Conservation (phyloP, 2,113 vertebrate species). For the Xyliphius kryptos region DNA sequence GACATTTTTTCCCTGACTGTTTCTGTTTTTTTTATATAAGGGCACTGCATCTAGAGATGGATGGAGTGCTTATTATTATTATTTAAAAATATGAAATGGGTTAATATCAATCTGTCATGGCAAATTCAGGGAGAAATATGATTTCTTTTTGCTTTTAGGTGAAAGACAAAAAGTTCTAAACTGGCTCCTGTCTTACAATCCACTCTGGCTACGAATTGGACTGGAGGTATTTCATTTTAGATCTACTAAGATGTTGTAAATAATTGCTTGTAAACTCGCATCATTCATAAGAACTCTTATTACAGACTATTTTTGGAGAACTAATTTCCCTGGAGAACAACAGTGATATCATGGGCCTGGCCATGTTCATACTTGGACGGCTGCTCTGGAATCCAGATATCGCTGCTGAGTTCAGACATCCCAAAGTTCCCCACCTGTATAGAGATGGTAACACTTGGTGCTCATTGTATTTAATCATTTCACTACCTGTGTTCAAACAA, state of each 20-base stretch:
- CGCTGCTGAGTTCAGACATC: slow-evolving; percentile 79
- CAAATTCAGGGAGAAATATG: too few species aligned
- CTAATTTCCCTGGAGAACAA: slow-evolving; percentile 85
- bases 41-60: too few species aligned
- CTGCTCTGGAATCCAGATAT: slow-evolving; percentile 94
- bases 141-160: slow-evolving; percentile 61
- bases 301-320: slow-evolving; percentile 84
- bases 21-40: too few species aligned
- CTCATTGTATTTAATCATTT: too few species aligned
- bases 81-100: too few species aligned
- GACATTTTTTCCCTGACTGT: too few species aligned
- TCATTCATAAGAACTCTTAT: too few species aligned
- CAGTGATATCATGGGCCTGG: slow-evolving; percentile 78
- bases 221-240: slow-evolving; percentile 81
- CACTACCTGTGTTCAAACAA: too few species aligned
- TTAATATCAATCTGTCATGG: too few species aligned
- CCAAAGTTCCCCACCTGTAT: slow-evolving; percentile 83
- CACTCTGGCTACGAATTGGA: slow-evolving; percentile 90
- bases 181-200: slow-evolving; percentile 91
- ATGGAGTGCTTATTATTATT: too few species aligned
- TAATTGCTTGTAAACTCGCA: too few species aligned
- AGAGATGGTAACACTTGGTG: slow-evolving; percentile 75
- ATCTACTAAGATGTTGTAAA: too few species aligned
- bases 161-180: slow-evolving; percentile 85
- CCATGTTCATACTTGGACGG: slow-evolving; percentile 83